Percentiles rank a stretch among this genome's conserved stretches.
Evolutionary conservation across 2,797 vertebrate genomes (phyloP).

Genomic region (Epinephelus coioides): DNA sequence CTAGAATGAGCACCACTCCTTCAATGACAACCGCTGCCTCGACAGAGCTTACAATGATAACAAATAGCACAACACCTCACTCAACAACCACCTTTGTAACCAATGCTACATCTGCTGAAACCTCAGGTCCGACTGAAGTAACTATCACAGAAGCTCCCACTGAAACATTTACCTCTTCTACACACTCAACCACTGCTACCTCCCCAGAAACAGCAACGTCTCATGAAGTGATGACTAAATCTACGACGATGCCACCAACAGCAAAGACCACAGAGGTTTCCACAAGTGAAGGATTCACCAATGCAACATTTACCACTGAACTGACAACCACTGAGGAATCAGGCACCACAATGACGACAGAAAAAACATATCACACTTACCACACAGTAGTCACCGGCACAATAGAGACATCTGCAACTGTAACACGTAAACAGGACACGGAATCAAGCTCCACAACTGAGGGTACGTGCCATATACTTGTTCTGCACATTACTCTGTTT

Average conservation of each 20-base stretch:
- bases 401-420: background rate
- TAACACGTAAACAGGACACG: background rate
- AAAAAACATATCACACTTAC: conserved; percentile 6
- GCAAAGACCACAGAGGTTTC: background rate
- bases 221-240: background rate
- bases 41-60: no score
- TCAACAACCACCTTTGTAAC: no score
- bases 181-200: no score
- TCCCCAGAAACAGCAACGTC: background rate
- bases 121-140: no score
- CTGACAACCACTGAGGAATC: background rate
- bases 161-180: no score
- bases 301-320: background rate
- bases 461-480: background rate
- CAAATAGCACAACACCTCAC: no score
- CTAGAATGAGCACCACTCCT: no score
- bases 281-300: background rate
- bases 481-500: background rate
- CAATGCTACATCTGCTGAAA: no score
- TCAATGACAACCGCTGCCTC: no score
- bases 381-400: background rate
- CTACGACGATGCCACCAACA: background rate
- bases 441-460: background rate
- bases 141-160: no score
- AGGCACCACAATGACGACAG: background rate